Percentiles rank a stretch among this genome's conserved stretches.
Conservation (phyloP, 2,797 vertebrate species). For the Dipus sagitta region DNA sequence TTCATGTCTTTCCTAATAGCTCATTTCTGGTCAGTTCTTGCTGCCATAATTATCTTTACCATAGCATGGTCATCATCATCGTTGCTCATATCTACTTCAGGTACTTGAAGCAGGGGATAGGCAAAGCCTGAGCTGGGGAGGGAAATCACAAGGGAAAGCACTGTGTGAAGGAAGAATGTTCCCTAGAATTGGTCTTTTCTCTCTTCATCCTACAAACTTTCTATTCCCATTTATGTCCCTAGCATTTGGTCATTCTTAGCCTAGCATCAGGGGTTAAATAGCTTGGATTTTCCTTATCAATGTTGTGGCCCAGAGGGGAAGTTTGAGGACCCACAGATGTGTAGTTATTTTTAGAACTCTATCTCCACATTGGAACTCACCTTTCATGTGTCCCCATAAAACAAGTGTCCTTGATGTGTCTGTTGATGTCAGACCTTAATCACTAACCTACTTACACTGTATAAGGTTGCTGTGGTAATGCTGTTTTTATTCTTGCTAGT, state of each 20-base stretch:
- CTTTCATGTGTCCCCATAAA: neutral
- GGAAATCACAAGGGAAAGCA: fast-evolving
- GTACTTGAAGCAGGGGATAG: neutral
- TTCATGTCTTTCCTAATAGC: neutral
- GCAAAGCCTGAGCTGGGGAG: neutral
- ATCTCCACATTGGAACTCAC: neutral
- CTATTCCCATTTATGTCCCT: fast-evolving
- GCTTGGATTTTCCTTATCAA: neutral
- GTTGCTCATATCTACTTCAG: neutral
- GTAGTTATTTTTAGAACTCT: neutral
- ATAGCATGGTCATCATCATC: fast-evolving
- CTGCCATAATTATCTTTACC: fast-evolving
- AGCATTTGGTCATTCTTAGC: neutral
- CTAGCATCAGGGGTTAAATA: neutral
- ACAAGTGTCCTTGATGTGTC: neutral
- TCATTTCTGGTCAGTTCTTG: neutral
- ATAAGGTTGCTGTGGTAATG: neutral
- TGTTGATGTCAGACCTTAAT: neutral
- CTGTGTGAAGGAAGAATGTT: fast-evolving
- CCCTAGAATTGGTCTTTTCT: fast-evolving
- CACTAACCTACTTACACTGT: neutral
- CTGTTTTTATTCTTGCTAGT: neutral
- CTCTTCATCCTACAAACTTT: neutral
- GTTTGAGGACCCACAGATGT: neutral
- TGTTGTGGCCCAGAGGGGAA: too few species aligned